Conservation (phyloP, 2,797 vertebrate genomes). For the Clarias laeviceps region DNA sequence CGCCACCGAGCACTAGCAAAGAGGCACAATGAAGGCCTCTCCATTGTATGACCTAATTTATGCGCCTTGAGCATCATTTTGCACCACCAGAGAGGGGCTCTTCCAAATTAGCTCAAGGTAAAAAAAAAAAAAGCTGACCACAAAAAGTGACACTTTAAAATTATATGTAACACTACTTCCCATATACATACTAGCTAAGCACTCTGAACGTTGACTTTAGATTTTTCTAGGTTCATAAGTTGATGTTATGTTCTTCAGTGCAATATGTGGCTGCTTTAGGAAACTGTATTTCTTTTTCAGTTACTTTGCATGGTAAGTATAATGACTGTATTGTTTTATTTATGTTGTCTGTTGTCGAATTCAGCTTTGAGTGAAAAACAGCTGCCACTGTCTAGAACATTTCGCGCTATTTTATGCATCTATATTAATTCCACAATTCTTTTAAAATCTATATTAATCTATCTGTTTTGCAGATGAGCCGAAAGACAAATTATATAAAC, state of each 20-base stretch:
- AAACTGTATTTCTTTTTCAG: background rate
- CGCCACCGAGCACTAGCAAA: constrained; percentile 76
- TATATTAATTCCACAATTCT: background rate
- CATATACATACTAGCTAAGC: background rate
- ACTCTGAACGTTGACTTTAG: constrained; percentile 14
- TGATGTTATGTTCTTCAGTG: background rate
- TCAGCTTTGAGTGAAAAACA: background rate
- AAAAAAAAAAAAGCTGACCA: constrained; percentile 62
- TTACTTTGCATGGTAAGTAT: background rate
- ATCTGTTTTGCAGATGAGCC: background rate
- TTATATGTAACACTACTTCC: constrained; percentile 27
- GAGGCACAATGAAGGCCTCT: constrained; percentile 78
- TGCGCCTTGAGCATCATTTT: constrained; percentile 84
- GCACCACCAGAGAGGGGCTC: constrained; percentile 72
- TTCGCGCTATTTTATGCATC: background rate
- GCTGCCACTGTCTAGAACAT: background rate
- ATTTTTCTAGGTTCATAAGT: background rate
- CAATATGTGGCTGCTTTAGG: background rate
- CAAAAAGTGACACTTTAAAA: constrained; percentile 55
- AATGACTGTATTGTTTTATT: background rate
- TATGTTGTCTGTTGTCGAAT: background rate
- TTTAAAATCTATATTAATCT: too few species aligned
- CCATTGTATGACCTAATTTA: constrained; percentile 81
- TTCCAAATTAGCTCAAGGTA: constrained; percentile 79
- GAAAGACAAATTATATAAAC: background rate